A percentile compares a stretch with the other conserved stretches of the same genome.
phyloP scores from a whole-genome alignment of 2,888 invertebrate species.

The Tetragonula carbonaria region DNA sequence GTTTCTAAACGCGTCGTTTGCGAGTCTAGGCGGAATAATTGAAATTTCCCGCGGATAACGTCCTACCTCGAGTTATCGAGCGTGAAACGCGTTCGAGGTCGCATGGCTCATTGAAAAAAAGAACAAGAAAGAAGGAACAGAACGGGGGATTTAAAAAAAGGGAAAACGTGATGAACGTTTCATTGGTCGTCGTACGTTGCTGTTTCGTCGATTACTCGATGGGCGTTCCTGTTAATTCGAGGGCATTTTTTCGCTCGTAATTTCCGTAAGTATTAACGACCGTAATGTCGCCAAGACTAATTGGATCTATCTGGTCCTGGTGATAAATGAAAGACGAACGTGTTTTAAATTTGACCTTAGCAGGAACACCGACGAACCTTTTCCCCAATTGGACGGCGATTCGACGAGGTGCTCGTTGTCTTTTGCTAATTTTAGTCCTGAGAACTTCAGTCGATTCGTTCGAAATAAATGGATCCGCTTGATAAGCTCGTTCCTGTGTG shows the following conservation, averaged over 20 bases:
- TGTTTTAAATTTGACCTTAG: conserved; percentile 51
- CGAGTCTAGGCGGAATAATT: conserved; percentile 43
- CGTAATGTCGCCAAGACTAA: conserved; percentile 33
- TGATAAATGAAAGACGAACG: conserved; percentile 36
- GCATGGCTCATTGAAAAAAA: not conserved
- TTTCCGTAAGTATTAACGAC: conserved; percentile 18
- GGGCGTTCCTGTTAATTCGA: conserved; percentile 6
- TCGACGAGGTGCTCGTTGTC: not conserved
- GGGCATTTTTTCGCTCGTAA: conserved; percentile 7
- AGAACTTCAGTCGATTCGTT: conserved; percentile 41
- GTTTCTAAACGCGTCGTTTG: conserved; percentile 60
- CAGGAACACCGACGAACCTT: conserved; percentile 35
- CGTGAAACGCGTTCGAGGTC: not conserved
- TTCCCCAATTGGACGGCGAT: conserved; percentile 31
- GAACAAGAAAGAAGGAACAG: not conserved
- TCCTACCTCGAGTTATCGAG: not conserved
- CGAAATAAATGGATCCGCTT: conserved; percentile 47
- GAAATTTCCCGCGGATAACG: conserved; percentile 23
- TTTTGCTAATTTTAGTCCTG: conserved; percentile 55
- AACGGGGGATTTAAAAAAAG: too few relatives aligned
- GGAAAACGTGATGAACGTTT: not conserved
- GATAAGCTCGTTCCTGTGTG: conserved; percentile 21
- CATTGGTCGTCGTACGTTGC: not conserved
- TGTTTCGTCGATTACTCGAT: not conserved
- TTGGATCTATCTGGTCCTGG: conserved; percentile 33